These are phyloP conservation scores for Camponotus floridanus DNA, from an alignment of 1,140 invertebrate species.

Conservation along the genomic window DNA sequence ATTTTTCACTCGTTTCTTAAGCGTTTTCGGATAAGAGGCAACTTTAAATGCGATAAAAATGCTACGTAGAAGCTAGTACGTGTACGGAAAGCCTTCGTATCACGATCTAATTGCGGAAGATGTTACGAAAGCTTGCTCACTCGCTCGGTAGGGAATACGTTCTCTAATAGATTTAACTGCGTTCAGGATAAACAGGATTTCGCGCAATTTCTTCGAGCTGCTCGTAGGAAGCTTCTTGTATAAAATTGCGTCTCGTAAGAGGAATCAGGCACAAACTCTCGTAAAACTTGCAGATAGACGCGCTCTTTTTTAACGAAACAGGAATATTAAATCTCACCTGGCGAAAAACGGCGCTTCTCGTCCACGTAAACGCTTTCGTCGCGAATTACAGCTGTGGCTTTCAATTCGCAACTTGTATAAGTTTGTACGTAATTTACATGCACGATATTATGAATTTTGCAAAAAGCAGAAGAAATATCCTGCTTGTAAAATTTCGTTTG, in stretches of 20 bases:
- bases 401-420: conserved; percentile 38
- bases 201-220: conserved; percentile 26
- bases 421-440: conserved; percentile 48
- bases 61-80: neutral
- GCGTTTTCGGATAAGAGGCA: conserved; percentile 9
- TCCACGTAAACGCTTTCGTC: conserved; percentile 24
- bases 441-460: conserved; percentile 40
- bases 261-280: neutral
- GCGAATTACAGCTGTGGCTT: conserved; percentile 43
- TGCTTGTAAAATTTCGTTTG: conserved; percentile 21
- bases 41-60: conserved; percentile 21
- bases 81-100: neutral
- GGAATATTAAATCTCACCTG: conserved; percentile 42
- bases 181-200: conserved; percentile 29
- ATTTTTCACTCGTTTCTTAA: conserved; percentile 34
- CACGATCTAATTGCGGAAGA: conserved; percentile 19
- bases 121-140: conserved; percentile 37
- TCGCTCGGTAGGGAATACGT: conserved; percentile 21
- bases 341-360: conserved; percentile 10
- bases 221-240: neutral
- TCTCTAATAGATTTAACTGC: conserved; percentile 23
- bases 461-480: conserved; percentile 28
- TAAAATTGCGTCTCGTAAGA: conserved; percentile 31
- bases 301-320: conserved; percentile 52
- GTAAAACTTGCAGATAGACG: conserved; percentile 37